These are phyloP conservation scores for Jaculus jaculus DNA, from an alignment of 2,113 vertebrate species.

Conservation along the genomic window DNA sequence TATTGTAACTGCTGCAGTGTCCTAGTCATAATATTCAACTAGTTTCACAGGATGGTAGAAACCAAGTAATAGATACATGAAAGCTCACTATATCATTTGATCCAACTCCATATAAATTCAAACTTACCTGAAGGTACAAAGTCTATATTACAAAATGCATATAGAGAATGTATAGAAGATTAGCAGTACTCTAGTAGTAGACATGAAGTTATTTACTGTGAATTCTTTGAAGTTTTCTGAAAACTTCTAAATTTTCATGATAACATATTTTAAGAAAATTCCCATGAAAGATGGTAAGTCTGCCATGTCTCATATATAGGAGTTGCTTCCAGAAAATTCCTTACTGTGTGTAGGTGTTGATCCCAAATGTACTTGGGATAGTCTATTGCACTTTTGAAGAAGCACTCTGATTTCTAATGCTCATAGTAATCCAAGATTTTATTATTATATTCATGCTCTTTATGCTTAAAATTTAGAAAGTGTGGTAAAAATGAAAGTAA, in stretches of 20 bases:
- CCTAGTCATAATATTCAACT: background rate
- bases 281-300: background rate
- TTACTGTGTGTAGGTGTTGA: background rate
- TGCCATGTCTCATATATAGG: background rate
- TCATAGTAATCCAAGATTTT: background rate
- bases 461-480: conserved; percentile 33
- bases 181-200: background rate
- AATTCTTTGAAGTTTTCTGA: background rate
- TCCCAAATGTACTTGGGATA: background rate
- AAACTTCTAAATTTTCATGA: background rate
- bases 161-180: background rate
- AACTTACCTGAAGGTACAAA: background rate
- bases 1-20: background rate
- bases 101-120: background rate
- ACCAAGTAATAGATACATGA: background rate
- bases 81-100: background rate
- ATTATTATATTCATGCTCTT: background rate
- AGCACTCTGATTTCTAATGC: background rate
- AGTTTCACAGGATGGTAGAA: background rate
- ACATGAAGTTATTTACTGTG: background rate
- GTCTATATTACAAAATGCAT: background rate
- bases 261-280: background rate
- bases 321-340: background rate
- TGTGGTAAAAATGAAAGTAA: background rate
- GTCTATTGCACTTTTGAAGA: background rate